phyloP scores from a whole-genome alignment of 2,888 invertebrate genomes.

The Diogma glabrata region DNA sequence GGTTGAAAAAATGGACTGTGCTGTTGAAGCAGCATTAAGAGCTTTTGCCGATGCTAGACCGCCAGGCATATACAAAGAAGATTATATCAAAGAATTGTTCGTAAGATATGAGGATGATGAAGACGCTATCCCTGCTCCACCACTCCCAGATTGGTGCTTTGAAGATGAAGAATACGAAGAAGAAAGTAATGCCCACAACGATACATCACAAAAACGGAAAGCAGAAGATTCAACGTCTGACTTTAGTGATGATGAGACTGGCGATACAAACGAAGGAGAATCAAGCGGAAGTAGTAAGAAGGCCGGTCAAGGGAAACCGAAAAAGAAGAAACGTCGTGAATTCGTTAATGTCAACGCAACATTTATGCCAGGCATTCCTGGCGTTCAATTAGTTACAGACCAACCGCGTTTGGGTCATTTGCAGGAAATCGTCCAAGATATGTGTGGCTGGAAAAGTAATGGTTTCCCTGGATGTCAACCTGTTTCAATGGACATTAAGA shows the following conservation, averaged over 20 bases:
- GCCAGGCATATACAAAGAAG: slow-evolving; percentile 95
- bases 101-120: slow-evolving; percentile 65
- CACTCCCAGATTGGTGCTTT: slow-evolving; percentile 75
- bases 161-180: slow-evolving; percentile 25
- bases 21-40: slow-evolving; percentile 70
- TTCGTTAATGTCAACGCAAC: slow-evolving; percentile 42
- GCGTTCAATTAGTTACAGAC: slow-evolving; percentile 59
- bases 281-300: slow-evolving; percentile 14
- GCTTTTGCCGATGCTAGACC: slow-evolving; percentile 62
- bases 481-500: slow-evolving; percentile 84
- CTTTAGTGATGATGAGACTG: slow-evolving; percentile 14
- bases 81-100: slow-evolving; percentile 84
- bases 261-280: slow-evolving; percentile 16
- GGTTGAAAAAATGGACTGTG: slow-evolving; percentile 71
- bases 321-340: background rate
- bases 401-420: slow-evolving; percentile 48
- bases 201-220: slow-evolving; percentile 11
- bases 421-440: slow-evolving; percentile 61
- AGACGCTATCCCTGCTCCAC: slow-evolving; percentile 60
- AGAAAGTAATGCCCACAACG: slow-evolving; percentile 33
- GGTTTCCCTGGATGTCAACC: slow-evolving; percentile 97
- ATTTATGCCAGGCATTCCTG: slow-evolving; percentile 81
- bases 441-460: slow-evolving; percentile 65
- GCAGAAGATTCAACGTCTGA: background rate
- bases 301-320: background rate